Conservation (phyloP, 2,113 vertebrate species). For the Dissostichus mawsoni region DNA sequence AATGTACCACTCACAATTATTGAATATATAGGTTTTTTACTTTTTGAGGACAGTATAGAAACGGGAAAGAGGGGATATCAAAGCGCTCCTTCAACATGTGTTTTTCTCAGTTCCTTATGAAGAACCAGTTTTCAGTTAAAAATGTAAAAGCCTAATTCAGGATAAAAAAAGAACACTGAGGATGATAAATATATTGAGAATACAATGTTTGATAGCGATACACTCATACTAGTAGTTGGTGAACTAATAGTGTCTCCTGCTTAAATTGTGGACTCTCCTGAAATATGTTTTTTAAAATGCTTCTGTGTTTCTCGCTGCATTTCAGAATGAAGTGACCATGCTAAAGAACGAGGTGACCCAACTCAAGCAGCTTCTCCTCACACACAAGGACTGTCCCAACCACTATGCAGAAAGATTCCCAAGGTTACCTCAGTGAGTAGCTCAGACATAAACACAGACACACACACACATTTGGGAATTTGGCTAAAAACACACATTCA, state of each 20-base stretch:
- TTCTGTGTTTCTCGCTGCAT: slow-evolving; percentile 37
- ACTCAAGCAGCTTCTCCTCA: slow-evolving; percentile 98
- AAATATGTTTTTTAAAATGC: not conserved
- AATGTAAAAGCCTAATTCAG: not conserved
- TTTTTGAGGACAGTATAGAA: too few species aligned
- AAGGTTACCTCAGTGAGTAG: slow-evolving; percentile 99
- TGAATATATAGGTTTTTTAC: too few species aligned
- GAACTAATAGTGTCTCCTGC: not conserved
- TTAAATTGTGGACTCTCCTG: not conserved
- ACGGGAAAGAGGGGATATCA: too few species aligned
- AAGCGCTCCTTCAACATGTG: not conserved
- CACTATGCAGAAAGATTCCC: slow-evolving; percentile 98
- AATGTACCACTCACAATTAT: not conserved
- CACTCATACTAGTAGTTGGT: not conserved
- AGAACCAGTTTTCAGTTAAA: not conserved
- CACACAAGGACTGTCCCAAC: slow-evolving; percentile 99
- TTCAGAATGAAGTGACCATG: slow-evolving; percentile 98
- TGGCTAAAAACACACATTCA: slow-evolving; percentile 32
- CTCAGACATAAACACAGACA: slow-evolving; percentile 52
- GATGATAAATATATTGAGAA: not conserved
- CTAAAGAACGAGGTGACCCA: slow-evolving; percentile 99
- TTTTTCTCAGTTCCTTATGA: not conserved
- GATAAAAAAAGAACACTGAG: not conserved
- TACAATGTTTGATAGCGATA: not conserved
- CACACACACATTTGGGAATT: slow-evolving; percentile 27